phyloP scores from a whole-genome alignment of 1,140 invertebrate genomes.

The Trachymyrmex septentrionalis region DNA sequence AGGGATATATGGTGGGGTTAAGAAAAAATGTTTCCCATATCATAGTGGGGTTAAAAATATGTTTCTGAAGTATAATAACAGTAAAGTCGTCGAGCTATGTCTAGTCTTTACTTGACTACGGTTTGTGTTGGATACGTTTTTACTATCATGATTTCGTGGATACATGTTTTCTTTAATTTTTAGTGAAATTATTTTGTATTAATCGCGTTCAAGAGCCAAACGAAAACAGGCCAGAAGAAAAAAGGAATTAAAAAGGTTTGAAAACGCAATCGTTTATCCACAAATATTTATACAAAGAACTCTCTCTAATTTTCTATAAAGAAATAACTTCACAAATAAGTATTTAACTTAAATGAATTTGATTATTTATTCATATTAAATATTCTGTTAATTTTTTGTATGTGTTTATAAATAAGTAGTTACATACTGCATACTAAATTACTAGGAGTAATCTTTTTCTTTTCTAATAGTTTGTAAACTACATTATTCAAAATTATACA shows the following conservation, averaged over 20 bases:
- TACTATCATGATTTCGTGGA: background rate
- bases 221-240: background rate
- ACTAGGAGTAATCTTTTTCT: background rate
- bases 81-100: background rate
- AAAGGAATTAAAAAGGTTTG: background rate
- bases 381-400: background rate
- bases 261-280: background rate
- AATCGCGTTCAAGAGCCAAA: background rate
- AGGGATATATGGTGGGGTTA: background rate
- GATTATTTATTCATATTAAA: slow-evolving; percentile 1
- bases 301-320: background rate
- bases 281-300: background rate
- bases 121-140: background rate
- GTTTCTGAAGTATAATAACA: slow-evolving; percentile 3
- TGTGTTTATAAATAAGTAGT: background rate
- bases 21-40: background rate
- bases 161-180: background rate
- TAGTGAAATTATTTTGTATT: background rate
- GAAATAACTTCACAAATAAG: background rate
- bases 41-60: slow-evolving; percentile 11
- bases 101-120: slow-evolving; percentile 33
- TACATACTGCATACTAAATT: background rate
- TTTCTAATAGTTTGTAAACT: background rate
- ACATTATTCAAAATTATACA: background rate
- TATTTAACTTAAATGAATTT: background rate